Base-by-base conservation (phyloP, 30 jellyfish, hydroid and myxozoan genomes). In the Cassiopea xamachana region DNA sequence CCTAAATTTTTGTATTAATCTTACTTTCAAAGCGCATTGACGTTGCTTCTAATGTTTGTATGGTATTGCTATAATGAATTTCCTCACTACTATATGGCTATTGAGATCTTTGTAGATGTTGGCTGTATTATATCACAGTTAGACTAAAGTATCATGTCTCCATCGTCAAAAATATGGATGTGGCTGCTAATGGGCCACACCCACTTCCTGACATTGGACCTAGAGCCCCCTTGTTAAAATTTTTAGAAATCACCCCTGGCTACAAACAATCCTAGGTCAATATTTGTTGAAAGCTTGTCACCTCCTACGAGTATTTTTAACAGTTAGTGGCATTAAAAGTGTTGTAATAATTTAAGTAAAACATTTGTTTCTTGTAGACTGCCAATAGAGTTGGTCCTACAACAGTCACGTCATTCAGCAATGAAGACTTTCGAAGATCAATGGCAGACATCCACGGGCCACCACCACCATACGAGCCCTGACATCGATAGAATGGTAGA, bases 391-490 rank as follows among this genome's bases (percentile, higher is more conserved):
- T 88, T 19, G 90, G 90, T 15, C 95, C 95, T 5, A 77, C 95
- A 7, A 77, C 82, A 47, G 82, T 88, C 59, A 82, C 88, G 5
- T 79, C 95, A 55, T 88, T 88, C 85, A 88, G 87, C 80, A 69
- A 49, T 58, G 95, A 88, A 59, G 95, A 88, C 47, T 88, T 72
- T 60, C 90, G 83, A 67, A 67, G 87, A 79, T 88, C 95, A 45
- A 82, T 79, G 86, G 75, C 95, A 47, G 95, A 88, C 46, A 19
- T 88, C 9, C 85, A 70, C 17, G 95, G 95, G 15, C 95, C 95
- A 7, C 95, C 95, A 69, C 95, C 95, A n/a, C 95, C 95, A 5
- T 88, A 88, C 49, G 95, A 78, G 75, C 95, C 95, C 15, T 88
- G 79, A 60, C n/a, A 14, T 17, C 15, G 74, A 17, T 14, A 59